Conservation (phyloP, 2,797 vertebrate genomes). For the Characodon lateralis region DNA sequence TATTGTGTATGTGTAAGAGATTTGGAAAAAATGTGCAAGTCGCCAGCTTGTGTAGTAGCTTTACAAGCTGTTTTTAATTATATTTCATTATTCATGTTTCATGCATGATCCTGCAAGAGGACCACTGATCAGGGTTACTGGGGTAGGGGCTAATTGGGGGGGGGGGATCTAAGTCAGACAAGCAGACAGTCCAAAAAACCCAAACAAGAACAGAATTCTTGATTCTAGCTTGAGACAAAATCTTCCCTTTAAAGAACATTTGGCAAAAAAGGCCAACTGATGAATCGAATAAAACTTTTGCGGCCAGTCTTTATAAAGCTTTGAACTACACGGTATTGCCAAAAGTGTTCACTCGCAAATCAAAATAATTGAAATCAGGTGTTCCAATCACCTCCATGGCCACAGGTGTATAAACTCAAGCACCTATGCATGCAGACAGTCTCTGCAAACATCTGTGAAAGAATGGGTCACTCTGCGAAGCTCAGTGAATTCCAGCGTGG, state of each 20-base stretch:
- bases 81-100: constrained; percentile 80
- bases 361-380: too few relatives aligned
- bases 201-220: constrained; percentile 37
- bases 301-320: neutral
- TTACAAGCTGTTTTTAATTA: constrained; percentile 73
- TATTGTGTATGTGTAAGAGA: constrained; percentile 36
- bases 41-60: constrained; percentile 67
- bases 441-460: too few relatives aligned
- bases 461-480: too few relatives aligned
- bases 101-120: constrained; percentile 70
- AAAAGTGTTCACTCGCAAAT: too few relatives aligned
- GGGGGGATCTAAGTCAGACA: constrained; percentile 51
- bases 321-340: too few relatives aligned
- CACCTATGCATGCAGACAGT: too few relatives aligned
- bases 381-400: too few relatives aligned
- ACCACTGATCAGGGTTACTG: constrained; percentile 59
- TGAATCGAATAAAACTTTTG: neutral
- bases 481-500: too few relatives aligned
- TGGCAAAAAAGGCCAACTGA: constrained; percentile 10
- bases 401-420: too few relatives aligned
- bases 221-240: constrained; percentile 44
- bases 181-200: constrained; percentile 41
- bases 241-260: constrained; percentile 28
- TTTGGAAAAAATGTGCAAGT: constrained; percentile 47
- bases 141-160: constrained; percentile 59